Evolutionary conservation across 2,888 invertebrate species (phyloP), one percentile per base, ranked within the genome.

Genomic region (Pachycephus smyrnensis): DNA sequence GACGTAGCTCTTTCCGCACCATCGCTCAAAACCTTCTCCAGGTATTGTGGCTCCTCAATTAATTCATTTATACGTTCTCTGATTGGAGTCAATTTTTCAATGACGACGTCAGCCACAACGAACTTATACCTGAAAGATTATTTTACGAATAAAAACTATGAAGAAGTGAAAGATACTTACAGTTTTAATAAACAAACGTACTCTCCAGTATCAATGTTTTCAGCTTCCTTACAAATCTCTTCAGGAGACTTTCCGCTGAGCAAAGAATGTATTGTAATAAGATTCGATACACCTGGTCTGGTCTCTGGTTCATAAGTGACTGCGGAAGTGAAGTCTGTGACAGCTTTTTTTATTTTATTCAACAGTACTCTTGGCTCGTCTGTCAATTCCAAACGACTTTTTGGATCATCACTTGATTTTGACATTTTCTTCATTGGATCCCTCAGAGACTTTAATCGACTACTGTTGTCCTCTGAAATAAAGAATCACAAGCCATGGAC

Each of bases 371-470:
- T 95, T 0, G 95, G 94, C 12, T 93, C 90, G 89, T 99, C 99
- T 6, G 93, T 94, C 55, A 99, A 91, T 85, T 95, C 94, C 80
- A 99, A 96, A 77, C 97, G 93, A 82, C 96, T 95, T 88, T 95
- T 96, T 0, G 94, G 91, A 92, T 97, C 96, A 0, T 93, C 89
- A 88, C 98, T 97, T 0, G 99, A 99, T 92, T 99, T 99, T 15
- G 99, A 99, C 99, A 99, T 99, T 93, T 99, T 99, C 89, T 96
- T 96, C 0, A 90, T 89, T 0, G 99, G 98, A 88, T 98, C 95
- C 74, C 97, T 94, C 12, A 99, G 93, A 89, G 98, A 98, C 87
- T 95, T 95, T 79, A 99, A 93, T 74, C 95, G 93, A 77, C 93
- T 93, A 87, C 93, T 93, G 71, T 94, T 93, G 80, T 93, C 93